phyloP scores from a whole-genome alignment of 2,888 invertebrate genomes.

The Cheilosia scutellata region DNA sequence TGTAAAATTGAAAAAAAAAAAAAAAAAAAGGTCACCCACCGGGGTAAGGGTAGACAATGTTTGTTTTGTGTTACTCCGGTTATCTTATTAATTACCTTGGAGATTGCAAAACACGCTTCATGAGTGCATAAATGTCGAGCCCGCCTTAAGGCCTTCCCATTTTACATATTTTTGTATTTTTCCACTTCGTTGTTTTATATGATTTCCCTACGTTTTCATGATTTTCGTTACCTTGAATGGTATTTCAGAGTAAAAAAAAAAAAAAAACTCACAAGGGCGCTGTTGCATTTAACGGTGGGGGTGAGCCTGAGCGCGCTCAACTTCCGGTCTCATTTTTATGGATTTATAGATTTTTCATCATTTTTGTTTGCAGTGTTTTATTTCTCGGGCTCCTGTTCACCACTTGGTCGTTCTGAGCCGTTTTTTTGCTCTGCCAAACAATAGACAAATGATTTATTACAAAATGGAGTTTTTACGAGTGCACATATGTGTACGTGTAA shows the following conservation, averaged over 20 bases:
- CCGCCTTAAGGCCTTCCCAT: conserved; percentile 37
- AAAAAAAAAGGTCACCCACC: conserved; percentile 2
- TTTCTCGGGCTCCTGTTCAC: conserved; percentile 6
- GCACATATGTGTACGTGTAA: conserved; percentile 56
- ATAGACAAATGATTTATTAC: conserved; percentile 76
- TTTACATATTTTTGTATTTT: neutral
- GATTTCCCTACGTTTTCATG: conserved; percentile 33
- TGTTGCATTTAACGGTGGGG: conserved; percentile 46
- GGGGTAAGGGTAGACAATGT: conserved; percentile 15
- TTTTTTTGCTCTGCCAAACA: conserved; percentile 57
- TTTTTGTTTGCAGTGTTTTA: conserved; percentile 42
- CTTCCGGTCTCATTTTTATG: conserved; percentile 74
- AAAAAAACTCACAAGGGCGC: conserved; percentile 56
- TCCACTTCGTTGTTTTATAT: conserved; percentile 28
- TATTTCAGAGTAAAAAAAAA: neutral
- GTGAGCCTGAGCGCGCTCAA: conserved; percentile 39
- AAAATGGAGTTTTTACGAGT: conserved; percentile 75
- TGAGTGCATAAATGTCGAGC: conserved; percentile 1
- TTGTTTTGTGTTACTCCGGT: conserved; percentile 26
- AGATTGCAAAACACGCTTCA: conserved; percentile 33
- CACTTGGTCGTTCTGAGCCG: neutral
- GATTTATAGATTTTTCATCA: conserved; percentile 73
- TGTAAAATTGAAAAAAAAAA: conserved; percentile 14
- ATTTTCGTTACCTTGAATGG: conserved; percentile 4
- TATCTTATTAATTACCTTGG: conserved; percentile 64